phyloP scores from a whole-genome alignment of 2,888 invertebrate genomes.

The Cremastobaeus sp. region DNA sequence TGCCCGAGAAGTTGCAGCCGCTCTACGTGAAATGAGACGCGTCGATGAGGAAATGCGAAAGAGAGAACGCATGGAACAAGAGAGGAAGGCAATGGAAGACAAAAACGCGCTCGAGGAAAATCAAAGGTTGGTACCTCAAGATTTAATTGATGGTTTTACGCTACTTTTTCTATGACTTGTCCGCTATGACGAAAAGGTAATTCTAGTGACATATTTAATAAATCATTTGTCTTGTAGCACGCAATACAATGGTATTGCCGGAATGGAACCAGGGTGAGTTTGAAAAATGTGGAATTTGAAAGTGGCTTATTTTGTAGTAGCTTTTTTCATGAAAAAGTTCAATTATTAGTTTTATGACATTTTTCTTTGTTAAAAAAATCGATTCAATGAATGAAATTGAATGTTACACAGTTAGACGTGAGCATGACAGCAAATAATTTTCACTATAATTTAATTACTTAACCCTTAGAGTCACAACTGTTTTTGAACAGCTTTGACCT shows the following conservation, averaged over 20 bases:
- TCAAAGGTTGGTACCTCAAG: slow-evolving; percentile 80
- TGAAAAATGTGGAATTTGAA: no score
- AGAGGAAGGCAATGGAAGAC: slow-evolving; percentile 81
- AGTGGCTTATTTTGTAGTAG: no score
- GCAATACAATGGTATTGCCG: slow-evolving; percentile 80
- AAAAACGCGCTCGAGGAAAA: slow-evolving; percentile 82
- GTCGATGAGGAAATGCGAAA: slow-evolving; percentile 92
- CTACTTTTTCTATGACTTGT: background rate
- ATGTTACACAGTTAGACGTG: no score
- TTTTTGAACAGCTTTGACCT: no score
- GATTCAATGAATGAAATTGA: no score
- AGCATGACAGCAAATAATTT: no score
- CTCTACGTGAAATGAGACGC: slow-evolving; percentile 90
- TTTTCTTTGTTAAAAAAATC: background rate
- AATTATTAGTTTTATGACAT: background rate
- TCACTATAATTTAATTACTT: no score
- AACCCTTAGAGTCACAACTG: no score
- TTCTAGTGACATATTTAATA: slow-evolving; percentile 54
- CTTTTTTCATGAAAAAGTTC: no score
- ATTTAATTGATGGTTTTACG: slow-evolving; percentile 8
- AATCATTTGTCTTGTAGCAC: slow-evolving; percentile 77
- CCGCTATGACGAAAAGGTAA: slow-evolving; percentile 9
- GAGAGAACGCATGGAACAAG: slow-evolving; percentile 86
- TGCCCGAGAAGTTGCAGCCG: slow-evolving; percentile 92
- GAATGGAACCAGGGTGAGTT: slow-evolving; percentile 80